Conservation (phyloP, 2,797 vertebrate genomes). For the Spinus olivaceus region DNA sequence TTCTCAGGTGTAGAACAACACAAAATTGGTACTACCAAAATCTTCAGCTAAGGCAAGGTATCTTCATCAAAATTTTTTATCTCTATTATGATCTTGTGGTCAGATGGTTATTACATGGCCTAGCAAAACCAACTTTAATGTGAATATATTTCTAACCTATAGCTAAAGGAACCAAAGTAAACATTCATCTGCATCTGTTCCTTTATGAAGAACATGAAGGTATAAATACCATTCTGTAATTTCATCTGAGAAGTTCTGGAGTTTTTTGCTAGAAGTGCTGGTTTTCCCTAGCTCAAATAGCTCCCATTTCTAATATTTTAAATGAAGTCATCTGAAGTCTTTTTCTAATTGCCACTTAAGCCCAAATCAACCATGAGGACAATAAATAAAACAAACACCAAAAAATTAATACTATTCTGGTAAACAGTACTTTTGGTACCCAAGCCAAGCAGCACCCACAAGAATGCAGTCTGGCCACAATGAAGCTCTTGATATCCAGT, state of each 20-base stretch:
- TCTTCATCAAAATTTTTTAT: not conserved
- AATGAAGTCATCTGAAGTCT: not conserved
- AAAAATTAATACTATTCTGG: not conserved
- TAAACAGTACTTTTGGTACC: not conserved
- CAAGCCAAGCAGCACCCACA: not conserved
- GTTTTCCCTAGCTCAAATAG: not conserved
- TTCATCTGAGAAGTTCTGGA: not conserved
- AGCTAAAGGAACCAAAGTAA: not conserved
- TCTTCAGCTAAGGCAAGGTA: not conserved
- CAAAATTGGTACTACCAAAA: not conserved
- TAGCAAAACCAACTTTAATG: not conserved
- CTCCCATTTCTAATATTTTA: not conserved
- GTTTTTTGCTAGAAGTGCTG: not conserved
- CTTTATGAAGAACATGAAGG: not conserved
- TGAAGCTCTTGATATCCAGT: not conserved
- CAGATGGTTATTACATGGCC: not conserved
- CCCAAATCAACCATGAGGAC: not conserved
- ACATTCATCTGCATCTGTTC: not conserved
- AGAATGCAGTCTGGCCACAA: not conserved
- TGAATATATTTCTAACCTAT: not conserved
- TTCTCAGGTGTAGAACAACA: not conserved
- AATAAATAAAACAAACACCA: not conserved
- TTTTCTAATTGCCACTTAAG: not conserved
- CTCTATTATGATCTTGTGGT: not conserved
- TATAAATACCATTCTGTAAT: not conserved